Evolutionary conservation across 2,113 vertebrate species (phyloP), one percentile per base, ranked within the genome.

Genomic region (Ophthalmolycus amberensis): DNA sequence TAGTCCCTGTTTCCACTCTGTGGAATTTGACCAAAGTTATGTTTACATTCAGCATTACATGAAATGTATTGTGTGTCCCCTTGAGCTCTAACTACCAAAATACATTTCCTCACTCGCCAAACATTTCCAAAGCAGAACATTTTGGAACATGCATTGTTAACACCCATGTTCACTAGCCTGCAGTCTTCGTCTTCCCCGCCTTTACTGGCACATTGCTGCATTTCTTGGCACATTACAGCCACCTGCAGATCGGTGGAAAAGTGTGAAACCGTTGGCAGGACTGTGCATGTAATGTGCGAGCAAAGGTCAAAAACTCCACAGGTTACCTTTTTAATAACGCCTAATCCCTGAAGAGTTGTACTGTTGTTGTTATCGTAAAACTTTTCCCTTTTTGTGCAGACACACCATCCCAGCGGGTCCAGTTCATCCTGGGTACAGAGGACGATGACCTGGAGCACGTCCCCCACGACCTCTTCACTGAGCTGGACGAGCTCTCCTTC

Each of bases 401-500:
- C 82, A 99, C 97, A 0, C 98, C 98, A 4, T 98, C 98, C 37
- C 98, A 99, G 88, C 93, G 98, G 80, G 98, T 99, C 0, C 98
- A 99, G 71, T 99, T 99, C 90, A 97, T 99, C 87, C 93, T 99
- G 79, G 97, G 97, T 58, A 98, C 96, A 10, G 98, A 98, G 85
- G 97, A 99, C 44, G 97, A 99, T 16, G 97, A 99, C 71, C 96
- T 96, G 44, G 96, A 99, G 67, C 98, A 99, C 46, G 96, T 98
- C 83, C 96, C 98, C 4, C 98, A 98, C 10, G 97, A 99, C 84
- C 97, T 99, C 69, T 99, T 99, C 90, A 99, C 98, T 22, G 97
- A 99, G 94, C 94, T 99, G 96, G 97, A 98, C 71, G 98, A 99
- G 82, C 95, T 99, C 40, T 98, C 95, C 71, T 98, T 97, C 88